Conservation (phyloP, 2,888 invertebrate genomes). For the Empis stercorea region DNA sequence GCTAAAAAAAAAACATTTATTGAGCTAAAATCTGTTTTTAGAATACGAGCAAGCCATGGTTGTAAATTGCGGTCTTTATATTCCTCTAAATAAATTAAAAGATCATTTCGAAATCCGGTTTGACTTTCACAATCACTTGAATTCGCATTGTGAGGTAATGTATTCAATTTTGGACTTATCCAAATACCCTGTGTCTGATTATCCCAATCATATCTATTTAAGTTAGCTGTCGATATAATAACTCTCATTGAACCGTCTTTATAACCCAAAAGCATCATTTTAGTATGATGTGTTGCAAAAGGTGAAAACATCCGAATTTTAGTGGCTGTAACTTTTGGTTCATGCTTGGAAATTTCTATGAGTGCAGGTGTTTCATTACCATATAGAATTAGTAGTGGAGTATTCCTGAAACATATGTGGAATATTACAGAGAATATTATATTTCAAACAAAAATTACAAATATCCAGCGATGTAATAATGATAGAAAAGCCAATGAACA, state of each 20-base stretch:
- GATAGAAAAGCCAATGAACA: conserved; percentile 73
- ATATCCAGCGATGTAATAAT: conserved; percentile 66
- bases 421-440: too few relatives aligned
- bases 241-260: conserved; percentile 63
- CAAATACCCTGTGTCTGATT: conserved; percentile 85
- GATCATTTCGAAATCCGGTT: conserved; percentile 61
- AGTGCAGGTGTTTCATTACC: conserved; percentile 58
- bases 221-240: conserved; percentile 75
- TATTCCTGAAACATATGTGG: conserved; percentile 40
- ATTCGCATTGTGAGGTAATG: conserved; percentile 39
- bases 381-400: conserved; percentile 61
- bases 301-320: conserved; percentile 54
- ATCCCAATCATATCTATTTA: conserved; percentile 77
- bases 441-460: conserved; percentile 36
- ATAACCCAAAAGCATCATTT: conserved; percentile 72
- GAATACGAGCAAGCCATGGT: conserved; percentile 54
- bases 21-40: conserved; percentile 58
- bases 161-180: conserved; percentile 67
- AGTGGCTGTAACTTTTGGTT: conserved; percentile 47
- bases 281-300: conserved; percentile 74
- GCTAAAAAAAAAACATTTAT: conserved; percentile 69
- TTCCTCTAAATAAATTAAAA: conserved; percentile 55
- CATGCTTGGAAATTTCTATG: conserved; percentile 36
- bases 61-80: conserved; percentile 52
- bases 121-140: conserved; percentile 54